Evolutionary conservation across 1,140 invertebrate genomes (phyloP).

Genomic region (Steinernema feltiae): DNA sequence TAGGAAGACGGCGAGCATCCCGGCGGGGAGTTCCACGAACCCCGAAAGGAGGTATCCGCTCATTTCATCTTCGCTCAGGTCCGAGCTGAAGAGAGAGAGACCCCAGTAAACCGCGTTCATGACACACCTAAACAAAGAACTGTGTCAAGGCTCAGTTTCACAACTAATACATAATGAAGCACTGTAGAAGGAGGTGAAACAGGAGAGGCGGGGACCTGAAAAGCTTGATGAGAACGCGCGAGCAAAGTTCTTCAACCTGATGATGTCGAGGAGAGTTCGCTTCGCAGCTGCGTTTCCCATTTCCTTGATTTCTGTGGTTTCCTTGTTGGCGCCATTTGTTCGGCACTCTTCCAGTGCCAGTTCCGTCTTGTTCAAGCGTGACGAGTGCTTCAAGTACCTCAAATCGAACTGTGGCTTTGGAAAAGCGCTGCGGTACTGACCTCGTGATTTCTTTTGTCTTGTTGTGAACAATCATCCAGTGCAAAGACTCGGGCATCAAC

Average conservation of each 20-base stretch:
- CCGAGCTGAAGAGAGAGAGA: slow-evolving; percentile 36
- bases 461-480: slow-evolving; percentile 35
- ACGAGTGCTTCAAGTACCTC: slow-evolving; percentile 1
- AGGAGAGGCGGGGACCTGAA: slow-evolving; percentile 21
- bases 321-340: slow-evolving; percentile 13
- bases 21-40: slow-evolving; percentile 32
- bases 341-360: neutral
- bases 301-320: too few species aligned
- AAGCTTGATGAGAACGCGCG: too few species aligned
- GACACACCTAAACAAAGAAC: slow-evolving; percentile 31
- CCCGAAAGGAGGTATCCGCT: slow-evolving; percentile 38
- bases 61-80: slow-evolving; percentile 37
- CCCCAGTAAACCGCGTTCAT: slow-evolving; percentile 38
- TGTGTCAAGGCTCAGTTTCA: too few species aligned
- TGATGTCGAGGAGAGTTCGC: slow-evolving; percentile 26
- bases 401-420: neutral
- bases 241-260: too few species aligned
- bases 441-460: slow-evolving; percentile 23
- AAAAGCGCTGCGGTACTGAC: slow-evolving; percentile 13
- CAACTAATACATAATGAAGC: slow-evolving; percentile 33
- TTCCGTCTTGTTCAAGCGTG: neutral
- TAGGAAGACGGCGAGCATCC: slow-evolving; percentile 21
- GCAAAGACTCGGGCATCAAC: slow-evolving; percentile 33
- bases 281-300: neutral
- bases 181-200: slow-evolving; percentile 26